Percentiles rank a stretch among this genome's conserved stretches.
These are phyloP conservation scores for Caranx ignobilis DNA, from an alignment of 2,113 vertebrate genomes.

Conservation along the genomic window DNA sequence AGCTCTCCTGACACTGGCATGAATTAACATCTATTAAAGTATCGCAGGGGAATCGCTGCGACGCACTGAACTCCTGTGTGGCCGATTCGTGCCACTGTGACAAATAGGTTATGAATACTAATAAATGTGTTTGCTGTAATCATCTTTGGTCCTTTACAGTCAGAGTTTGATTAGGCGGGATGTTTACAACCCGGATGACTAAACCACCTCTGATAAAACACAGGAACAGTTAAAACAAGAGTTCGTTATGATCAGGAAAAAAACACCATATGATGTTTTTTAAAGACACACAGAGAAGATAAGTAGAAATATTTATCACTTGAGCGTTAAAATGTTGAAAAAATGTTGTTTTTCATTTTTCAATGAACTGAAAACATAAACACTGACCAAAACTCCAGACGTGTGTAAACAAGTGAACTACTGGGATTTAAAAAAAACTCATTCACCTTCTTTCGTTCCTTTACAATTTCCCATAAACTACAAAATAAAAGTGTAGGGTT, in stretches of 20 bases:
- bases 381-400: no score
- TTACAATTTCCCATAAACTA: no score
- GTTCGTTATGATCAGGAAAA: neutral
- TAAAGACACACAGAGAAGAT: neutral
- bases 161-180: conserved; percentile 19
- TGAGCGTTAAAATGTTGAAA: no score
- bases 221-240: neutral
- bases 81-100: conserved; percentile 52
- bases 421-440: no score
- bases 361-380: no score
- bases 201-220: neutral
- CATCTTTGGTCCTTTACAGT: conserved; percentile 30
- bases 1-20: conserved; percentile 51
- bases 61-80: conserved; percentile 7
- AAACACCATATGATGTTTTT: neutral
- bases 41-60: conserved; percentile 18
- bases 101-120: conserved; percentile 62
- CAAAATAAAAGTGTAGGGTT: no score
- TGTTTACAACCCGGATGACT: conserved; percentile 15
- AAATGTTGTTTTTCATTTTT: no score
- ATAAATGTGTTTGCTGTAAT: conserved; percentile 40
- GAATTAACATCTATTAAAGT: conserved; percentile 60
- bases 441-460: no score
- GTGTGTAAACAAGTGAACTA: no score
- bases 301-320: no score